phyloP scores from a whole-genome alignment of 2,113 vertebrate species.

The Istiophorus platypterus region DNA sequence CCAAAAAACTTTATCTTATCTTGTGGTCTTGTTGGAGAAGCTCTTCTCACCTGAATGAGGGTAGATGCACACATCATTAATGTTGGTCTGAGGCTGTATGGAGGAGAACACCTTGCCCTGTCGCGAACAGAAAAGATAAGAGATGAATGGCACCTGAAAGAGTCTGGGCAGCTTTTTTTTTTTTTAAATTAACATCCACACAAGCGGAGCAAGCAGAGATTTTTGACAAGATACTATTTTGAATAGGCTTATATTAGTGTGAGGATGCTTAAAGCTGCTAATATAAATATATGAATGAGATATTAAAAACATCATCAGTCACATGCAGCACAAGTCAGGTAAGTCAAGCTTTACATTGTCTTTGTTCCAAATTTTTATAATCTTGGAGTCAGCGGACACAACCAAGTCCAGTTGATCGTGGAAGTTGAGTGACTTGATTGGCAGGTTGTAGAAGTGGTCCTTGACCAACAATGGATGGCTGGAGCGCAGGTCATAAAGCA shows the following conservation, averaged over 20 bases:
- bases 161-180: not conserved
- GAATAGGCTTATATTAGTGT: not conserved
- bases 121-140: slow-evolving; percentile 53
- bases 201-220: not conserved
- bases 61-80: slow-evolving; percentile 96
- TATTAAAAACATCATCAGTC: not conserved
- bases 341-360: slow-evolving; percentile 85
- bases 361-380: slow-evolving; percentile 98
- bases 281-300: not conserved
- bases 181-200: not conserved
- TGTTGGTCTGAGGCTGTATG: slow-evolving; percentile 91
- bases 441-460: slow-evolving; percentile 95
- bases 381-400: slow-evolving; percentile 94
- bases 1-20: not conserved
- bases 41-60: slow-evolving; percentile 89
- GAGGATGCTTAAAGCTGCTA: not conserved
- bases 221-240: not conserved
- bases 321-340: not conserved
- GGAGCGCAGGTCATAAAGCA: slow-evolving; percentile 96
- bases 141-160: not conserved
- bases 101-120: slow-evolving; percentile 96
- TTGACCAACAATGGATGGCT: slow-evolving; percentile 92
- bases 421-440: slow-evolving; percentile 94
- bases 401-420: slow-evolving; percentile 91
- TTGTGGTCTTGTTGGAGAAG: not conserved